phyloP scores from a whole-genome alignment of 1,140 invertebrate species.

The honey bee (Apis mellifera) region DNA sequence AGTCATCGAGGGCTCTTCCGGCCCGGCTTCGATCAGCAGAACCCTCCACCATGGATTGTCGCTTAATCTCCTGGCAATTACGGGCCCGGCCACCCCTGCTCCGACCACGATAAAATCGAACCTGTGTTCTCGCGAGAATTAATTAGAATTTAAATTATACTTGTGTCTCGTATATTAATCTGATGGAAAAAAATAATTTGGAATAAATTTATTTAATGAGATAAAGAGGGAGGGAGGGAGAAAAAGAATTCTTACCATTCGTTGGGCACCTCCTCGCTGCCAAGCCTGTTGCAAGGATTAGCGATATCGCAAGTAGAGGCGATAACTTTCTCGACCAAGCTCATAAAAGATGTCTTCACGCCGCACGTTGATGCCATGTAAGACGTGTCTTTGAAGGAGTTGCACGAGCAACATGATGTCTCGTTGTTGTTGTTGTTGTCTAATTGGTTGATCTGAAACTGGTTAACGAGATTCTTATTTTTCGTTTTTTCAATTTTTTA shows the following conservation, averaged over 20 bases:
- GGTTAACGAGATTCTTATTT: conserved; percentile 14
- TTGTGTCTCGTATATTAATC: no score
- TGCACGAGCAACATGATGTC: conserved; percentile 71
- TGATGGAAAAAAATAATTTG: no score
- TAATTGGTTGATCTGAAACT: conserved; percentile 30
- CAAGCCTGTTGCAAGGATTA: conserved; percentile 78
- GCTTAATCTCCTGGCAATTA: conserved; percentile 83
- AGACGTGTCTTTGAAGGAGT: conserved; percentile 80
- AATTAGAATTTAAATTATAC: no score
- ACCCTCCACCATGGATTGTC: conserved; percentile 78
- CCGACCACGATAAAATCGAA: conserved; percentile 84
- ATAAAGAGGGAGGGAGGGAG: no score
- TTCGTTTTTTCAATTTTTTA: no score
- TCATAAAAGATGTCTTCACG: conserved; percentile 76
- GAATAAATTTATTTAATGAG: no score
- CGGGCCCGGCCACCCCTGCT: conserved; percentile 84
- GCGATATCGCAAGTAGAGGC: conserved; percentile 82
- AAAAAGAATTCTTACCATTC: conserved; percentile 61
- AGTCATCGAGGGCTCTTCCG: conserved; percentile 87
- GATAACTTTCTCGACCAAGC: conserved; percentile 81
- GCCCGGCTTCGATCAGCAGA: conserved; percentile 87
- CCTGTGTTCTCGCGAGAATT: conserved; percentile 52
- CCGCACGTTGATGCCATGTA: conserved; percentile 75
- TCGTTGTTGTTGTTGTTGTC: background rate
- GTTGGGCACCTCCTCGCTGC: conserved; percentile 65